Evolutionary conservation across 1,140 invertebrate genomes (phyloP).

Genomic region (Drosophila auraria): DNA sequence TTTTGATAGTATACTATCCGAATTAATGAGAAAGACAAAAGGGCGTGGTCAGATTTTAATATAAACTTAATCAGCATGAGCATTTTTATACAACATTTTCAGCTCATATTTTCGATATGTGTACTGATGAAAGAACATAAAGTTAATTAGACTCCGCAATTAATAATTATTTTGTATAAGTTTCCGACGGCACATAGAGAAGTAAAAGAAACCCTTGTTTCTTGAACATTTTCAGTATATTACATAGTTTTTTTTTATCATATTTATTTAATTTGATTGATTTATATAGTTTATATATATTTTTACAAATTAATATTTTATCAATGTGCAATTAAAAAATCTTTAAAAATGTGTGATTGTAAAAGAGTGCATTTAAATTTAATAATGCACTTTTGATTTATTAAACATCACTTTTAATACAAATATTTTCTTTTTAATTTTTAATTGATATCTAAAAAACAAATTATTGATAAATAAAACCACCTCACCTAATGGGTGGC

Average conservation of each 20-base stretch:
- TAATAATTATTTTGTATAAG: neutral
- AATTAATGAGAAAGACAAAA: too few relatives aligned
- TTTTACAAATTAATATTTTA: too few relatives aligned
- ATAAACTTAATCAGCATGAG: neutral
- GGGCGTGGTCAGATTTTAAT: neutral
- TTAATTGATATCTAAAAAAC: neutral
- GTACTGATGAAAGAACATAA: neutral
- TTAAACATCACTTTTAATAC: neutral
- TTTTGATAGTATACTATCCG: too few relatives aligned
- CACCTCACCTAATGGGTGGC: conserved; percentile 85
- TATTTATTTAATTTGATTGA: neutral
- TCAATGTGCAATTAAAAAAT: too few relatives aligned
- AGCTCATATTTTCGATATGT: neutral
- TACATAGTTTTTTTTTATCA: neutral
- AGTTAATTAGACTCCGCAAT: neutral
- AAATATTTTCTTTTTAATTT: neutral
- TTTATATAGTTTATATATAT: neutral
- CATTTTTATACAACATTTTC: neutral
- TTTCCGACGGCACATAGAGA: conserved; percentile 30
- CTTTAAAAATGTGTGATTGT: too few relatives aligned
- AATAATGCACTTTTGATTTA: too few relatives aligned
- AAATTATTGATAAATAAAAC: too few relatives aligned
- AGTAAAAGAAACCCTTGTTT: neutral
- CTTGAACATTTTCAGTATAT: neutral
- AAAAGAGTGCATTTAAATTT: too few relatives aligned